Conservation (phyloP, 2,888 invertebrate species). For the Nudaria mundana region DNA sequence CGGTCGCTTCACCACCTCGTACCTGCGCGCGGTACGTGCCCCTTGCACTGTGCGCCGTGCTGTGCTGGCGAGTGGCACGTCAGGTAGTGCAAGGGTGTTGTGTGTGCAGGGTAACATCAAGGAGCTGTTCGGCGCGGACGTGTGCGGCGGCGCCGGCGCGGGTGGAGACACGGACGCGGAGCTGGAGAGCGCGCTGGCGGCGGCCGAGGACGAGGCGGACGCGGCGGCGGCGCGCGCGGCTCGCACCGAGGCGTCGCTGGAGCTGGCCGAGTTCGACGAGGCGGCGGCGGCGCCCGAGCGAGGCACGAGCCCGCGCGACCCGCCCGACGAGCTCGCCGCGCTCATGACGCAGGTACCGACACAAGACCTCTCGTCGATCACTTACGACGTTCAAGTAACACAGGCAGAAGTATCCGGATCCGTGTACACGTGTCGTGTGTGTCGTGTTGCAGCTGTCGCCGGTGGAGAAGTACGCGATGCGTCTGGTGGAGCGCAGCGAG, state of each 20-base stretch:
- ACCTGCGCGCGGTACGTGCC: constrained; percentile 86
- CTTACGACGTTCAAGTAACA: not conserved
- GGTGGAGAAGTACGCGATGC: constrained; percentile 97
- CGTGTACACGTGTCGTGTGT: no score
- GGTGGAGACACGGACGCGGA: constrained; percentile 59
- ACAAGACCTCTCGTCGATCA: not conserved
- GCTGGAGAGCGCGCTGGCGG: constrained; percentile 92
- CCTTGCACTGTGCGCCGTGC: not conserved
- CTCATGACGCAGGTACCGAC: constrained; percentile 56
- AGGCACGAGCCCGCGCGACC: constrained; percentile 80
- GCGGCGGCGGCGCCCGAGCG: constrained; percentile 93
- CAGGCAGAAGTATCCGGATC: no score
- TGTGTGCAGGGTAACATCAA: constrained; percentile 93
- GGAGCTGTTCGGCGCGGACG: constrained; percentile 90
- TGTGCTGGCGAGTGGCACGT: no score
- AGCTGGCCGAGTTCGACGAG: constrained; percentile 97
- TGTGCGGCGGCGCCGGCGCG: constrained; percentile 84
- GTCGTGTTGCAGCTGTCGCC: constrained; percentile 87
- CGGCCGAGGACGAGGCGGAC: constrained; percentile 97
- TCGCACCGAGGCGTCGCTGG: constrained; percentile 93
- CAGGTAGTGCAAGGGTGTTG: no score
- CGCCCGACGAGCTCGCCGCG: constrained; percentile 43
- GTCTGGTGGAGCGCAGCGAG: constrained; percentile 93
- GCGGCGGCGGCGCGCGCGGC: constrained; percentile 94
- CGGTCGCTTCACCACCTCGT: constrained; percentile 98